Evolutionary conservation across 1,140 invertebrate species (phyloP).

Genomic region (Zaprionus taronus): DNA sequence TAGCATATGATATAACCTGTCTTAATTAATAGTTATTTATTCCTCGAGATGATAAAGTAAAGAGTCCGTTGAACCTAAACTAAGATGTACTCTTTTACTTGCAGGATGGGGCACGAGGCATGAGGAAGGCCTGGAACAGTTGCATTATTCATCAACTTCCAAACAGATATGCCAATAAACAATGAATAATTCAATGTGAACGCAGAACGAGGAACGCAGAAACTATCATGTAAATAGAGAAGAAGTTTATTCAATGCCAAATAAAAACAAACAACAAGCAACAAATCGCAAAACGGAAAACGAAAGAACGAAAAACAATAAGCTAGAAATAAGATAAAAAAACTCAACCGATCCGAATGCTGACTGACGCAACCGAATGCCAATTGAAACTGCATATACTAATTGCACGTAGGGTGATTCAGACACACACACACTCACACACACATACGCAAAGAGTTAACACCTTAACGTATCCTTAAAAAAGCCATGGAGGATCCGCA

Average conservation of each 20-base stretch:
- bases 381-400: slow-evolving; percentile 32
- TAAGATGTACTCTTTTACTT: slow-evolving; percentile 11
- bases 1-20: too few relatives aligned
- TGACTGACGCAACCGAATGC: slow-evolving; percentile 55
- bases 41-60: background rate
- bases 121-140: background rate
- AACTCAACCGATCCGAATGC: slow-evolving; percentile 26
- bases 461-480: background rate
- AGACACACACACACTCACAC: slow-evolving; percentile 1
- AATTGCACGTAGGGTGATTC: slow-evolving; percentile 16
- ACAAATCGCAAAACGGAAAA: background rate
- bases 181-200: slow-evolving; percentile 39
- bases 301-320: slow-evolving; percentile 12
- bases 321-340: slow-evolving; percentile 12
- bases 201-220: background rate
- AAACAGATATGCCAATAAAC: slow-evolving; percentile 41
- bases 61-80: slow-evolving; percentile 2
- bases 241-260: slow-evolving; percentile 15
- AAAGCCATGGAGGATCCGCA: slow-evolving; percentile 60
- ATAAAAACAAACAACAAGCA: slow-evolving; percentile 12
- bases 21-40: background rate
- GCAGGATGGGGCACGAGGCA: slow-evolving; percentile 7
- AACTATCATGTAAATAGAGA: slow-evolving; percentile 34
- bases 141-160: slow-evolving; percentile 36
- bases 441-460: background rate